phyloP scores from a whole-genome alignment of 1,140 invertebrate species.

The Samia ricini region DNA sequence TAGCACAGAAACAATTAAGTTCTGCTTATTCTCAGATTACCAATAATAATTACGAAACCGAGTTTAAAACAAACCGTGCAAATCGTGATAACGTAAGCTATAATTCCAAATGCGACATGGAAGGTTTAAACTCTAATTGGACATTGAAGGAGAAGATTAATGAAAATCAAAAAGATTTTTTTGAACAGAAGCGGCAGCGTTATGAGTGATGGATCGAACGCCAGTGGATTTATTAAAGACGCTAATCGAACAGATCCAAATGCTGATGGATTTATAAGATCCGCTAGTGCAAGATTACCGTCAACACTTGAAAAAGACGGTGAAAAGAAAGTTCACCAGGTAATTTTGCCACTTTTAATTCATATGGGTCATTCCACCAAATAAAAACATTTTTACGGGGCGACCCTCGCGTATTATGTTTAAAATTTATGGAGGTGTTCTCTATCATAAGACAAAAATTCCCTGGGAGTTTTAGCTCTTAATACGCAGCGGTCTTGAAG shows the following conservation, averaged over 20 bases:
- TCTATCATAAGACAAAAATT: no score
- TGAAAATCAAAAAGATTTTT: conserved; percentile 63
- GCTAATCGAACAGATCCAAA: conserved; percentile 45
- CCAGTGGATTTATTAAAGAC: conserved; percentile 61
- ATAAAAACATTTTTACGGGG: no score
- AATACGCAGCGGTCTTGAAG: no score
- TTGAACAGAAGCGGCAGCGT: conserved; percentile 73
- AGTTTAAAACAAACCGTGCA: conserved; percentile 44
- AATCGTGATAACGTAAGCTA: conserved; percentile 57
- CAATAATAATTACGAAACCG: conserved; percentile 70
- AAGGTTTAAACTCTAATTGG: conserved; percentile 73
- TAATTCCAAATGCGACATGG: conserved; percentile 59
- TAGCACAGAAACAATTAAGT: conserved; percentile 68
- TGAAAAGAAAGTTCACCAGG: conserved; percentile 83
- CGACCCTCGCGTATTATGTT: no score
- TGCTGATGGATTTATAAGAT: conserved; percentile 78
- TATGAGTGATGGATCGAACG: conserved; percentile 72
- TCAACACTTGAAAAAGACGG: conserved; percentile 79
- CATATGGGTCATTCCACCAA: no score
- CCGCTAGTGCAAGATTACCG: conserved; percentile 88
- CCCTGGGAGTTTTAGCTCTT: no score
- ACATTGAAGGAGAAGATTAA: conserved; percentile 68
- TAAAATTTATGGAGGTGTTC: no score
- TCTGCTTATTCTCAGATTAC: conserved; percentile 60
- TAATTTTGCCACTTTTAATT: conserved; percentile 24